Percentiles rank a stretch among this genome's conserved stretches.
Evolutionary conservation across 1,140 invertebrate species (phyloP).

Genomic region (Vollenhovia emeryi): DNA sequence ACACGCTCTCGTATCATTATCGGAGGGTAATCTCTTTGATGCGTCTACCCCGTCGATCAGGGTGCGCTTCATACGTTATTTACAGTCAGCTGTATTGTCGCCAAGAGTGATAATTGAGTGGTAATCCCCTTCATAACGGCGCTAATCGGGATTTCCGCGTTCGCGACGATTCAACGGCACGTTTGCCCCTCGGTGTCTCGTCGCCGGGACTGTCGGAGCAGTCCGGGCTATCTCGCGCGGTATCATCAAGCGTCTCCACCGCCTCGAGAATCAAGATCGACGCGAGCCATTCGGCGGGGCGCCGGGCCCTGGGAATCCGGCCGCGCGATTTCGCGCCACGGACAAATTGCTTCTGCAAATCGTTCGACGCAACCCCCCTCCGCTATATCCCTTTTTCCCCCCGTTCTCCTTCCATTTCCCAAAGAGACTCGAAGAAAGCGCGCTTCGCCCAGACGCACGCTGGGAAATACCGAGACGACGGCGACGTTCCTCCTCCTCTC

Average conservation of each 20-base stretch:
- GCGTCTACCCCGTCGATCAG: background rate
- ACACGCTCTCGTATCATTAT: background rate
- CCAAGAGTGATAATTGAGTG: background rate
- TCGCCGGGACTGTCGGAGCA: background rate
- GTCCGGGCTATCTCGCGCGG: background rate
- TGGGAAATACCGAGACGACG: conserved; percentile 26
- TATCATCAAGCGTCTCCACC: conserved; percentile 49
- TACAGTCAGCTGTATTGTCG: background rate
- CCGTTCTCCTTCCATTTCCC: background rate
- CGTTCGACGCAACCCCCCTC: conserved; percentile 12
- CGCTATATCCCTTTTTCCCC: background rate
- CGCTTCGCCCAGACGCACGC: background rate
- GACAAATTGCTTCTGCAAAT: conserved; percentile 58
- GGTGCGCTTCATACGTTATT: background rate
- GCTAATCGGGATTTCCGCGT: conserved; percentile 16
- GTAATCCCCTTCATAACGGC: conserved; percentile 28
- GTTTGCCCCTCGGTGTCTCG: background rate
- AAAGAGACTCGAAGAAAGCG: conserved; percentile 39
- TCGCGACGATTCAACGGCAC: background rate
- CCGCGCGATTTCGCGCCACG: conserved; percentile 44
- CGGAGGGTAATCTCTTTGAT: background rate
- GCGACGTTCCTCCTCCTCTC: background rate
- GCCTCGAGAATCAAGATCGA: conserved; percentile 34
- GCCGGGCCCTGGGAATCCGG: background rate
- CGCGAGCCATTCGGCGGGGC: conserved; percentile 30